Percentiles rank a stretch among this genome's conserved stretches.
phyloP scores from a whole-genome alignment of 1,140 invertebrate species.

The Lasioglossum baleicum region DNA sequence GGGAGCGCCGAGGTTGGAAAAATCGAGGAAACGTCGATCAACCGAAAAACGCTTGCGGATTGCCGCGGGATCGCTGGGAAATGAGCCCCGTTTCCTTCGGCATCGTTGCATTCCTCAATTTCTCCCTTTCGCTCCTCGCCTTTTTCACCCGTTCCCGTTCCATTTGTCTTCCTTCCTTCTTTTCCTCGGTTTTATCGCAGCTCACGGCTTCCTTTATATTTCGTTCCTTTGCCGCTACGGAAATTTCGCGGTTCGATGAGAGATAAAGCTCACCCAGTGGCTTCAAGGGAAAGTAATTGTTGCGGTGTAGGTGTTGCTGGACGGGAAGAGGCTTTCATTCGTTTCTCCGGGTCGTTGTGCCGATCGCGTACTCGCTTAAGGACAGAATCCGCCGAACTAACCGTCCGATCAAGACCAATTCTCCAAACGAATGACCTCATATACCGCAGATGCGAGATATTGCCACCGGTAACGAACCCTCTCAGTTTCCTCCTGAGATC shows the following conservation, averaged over 20 bases:
- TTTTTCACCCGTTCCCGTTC: neutral
- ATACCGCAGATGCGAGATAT: neutral
- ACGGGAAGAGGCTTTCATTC: neutral
- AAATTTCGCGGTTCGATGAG: conserved; percentile 16
- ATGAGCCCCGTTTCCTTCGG: conserved; percentile 39
- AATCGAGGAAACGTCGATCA: conserved; percentile 39
- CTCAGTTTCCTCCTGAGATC: no score
- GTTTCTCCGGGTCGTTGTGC: neutral
- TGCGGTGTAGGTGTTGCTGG: neutral
- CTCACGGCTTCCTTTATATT: conserved; percentile 15
- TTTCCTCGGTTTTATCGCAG: conserved; percentile 20
- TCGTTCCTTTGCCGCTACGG: conserved; percentile 11
- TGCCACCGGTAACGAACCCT: no score
- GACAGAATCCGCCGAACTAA: neutral
- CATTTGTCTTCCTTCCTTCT: neutral
- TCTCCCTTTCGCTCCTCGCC: neutral
- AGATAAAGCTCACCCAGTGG: conserved; percentile 3
- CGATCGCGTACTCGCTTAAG: neutral
- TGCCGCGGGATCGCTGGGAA: conserved; percentile 31
- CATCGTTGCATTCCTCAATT: conserved; percentile 29
- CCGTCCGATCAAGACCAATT: neutral
- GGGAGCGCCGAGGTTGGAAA: neutral
- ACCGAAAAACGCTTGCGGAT: conserved; percentile 31
- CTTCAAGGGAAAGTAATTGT: neutral
- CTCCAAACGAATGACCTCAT: no score